Conservation (phyloP, 2,888 invertebrate species). For the Andrena hattorfiana region DNA sequence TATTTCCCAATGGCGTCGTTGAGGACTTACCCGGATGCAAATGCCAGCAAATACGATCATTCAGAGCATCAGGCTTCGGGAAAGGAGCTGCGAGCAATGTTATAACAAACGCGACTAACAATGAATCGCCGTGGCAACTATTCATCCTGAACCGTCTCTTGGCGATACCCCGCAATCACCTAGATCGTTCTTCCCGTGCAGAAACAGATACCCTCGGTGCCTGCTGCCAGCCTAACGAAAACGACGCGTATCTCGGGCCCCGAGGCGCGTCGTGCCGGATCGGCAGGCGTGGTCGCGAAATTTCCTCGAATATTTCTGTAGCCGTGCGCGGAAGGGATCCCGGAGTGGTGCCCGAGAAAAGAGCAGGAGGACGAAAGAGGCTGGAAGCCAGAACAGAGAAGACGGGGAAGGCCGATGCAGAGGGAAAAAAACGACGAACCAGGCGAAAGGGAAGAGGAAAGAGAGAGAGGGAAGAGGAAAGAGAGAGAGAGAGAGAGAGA, state of each 20-base stretch:
- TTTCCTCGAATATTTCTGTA: slow-evolving; percentile 62
- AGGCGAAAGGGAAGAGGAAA: slow-evolving; percentile 29
- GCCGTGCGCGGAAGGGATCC: slow-evolving; percentile 38
- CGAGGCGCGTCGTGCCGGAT: slow-evolving; percentile 11
- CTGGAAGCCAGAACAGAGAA: slow-evolving; percentile 20
- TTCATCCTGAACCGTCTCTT: not conserved
- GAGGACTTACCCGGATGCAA: too few relatives aligned
- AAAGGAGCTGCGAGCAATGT: too few relatives aligned
- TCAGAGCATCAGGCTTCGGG: too few relatives aligned
- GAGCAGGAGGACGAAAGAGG: slow-evolving; percentile 48
- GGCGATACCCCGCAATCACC: not conserved
- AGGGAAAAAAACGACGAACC: slow-evolving; percentile 51
- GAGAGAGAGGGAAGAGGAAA: too few relatives aligned
- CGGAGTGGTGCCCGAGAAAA: slow-evolving; percentile 44
- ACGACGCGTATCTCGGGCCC: slow-evolving; percentile 35
- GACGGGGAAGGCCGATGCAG: slow-evolving; percentile 36
- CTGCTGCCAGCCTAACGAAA: not conserved
- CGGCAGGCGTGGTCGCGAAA: slow-evolving; percentile 70
- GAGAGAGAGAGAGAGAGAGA: slow-evolving; percentile 40
- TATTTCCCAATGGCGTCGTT: too few relatives aligned
- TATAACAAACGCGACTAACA: too few relatives aligned
- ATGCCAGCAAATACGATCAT: too few relatives aligned
- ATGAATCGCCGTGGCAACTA: not conserved
- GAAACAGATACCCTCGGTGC: not conserved
- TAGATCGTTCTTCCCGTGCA: not conserved